Evolutionary conservation across 64 coral and sea anemone species (phyloP).

Genomic region (Dendronephthya gigantea): DNA sequence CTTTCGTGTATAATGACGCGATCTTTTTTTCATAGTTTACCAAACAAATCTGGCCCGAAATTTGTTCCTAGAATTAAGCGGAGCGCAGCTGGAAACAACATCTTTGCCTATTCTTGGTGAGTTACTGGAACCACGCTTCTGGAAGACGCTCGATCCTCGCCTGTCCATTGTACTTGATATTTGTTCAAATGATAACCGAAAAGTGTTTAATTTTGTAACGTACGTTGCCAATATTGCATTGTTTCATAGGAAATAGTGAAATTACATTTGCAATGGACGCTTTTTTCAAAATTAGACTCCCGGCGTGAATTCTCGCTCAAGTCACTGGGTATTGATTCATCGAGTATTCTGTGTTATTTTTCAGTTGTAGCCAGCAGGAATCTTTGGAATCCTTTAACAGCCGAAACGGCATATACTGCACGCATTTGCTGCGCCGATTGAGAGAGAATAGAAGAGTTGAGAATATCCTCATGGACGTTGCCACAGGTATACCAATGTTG

Average conservation of each 20-base stretch:
- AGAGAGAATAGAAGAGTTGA: constrained; percentile 56
- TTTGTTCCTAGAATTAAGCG: constrained; percentile 42
- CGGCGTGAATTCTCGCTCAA: too few species aligned
- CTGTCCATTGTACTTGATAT: too few species aligned
- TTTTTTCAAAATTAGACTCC: too few species aligned
- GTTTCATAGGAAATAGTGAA: too few species aligned
- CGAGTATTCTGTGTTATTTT: neutral
- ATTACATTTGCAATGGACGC: too few species aligned
- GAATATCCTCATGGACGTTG: constrained; percentile 72
- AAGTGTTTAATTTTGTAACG: too few species aligned
- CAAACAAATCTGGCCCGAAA: constrained; percentile 31
- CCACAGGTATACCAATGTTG: constrained; percentile 41
- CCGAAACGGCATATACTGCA: constrained; percentile 62
- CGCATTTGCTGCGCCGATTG: constrained; percentile 50
- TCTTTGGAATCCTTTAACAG: constrained; percentile 44
- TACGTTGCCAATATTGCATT: too few species aligned
- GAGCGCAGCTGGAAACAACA: constrained; percentile 65
- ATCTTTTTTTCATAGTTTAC: constrained; percentile 38
- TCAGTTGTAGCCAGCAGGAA: constrained; percentile 72
- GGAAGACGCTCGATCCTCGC: too few species aligned
- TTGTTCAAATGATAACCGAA: too few species aligned
- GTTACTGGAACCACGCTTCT: neutral
- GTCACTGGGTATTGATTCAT: too few species aligned
- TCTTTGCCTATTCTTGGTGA: constrained; percentile 89
- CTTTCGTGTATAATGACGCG: neutral